phyloP scores from a whole-genome alignment of 2,113 vertebrate species.

The Indri indri region DNA sequence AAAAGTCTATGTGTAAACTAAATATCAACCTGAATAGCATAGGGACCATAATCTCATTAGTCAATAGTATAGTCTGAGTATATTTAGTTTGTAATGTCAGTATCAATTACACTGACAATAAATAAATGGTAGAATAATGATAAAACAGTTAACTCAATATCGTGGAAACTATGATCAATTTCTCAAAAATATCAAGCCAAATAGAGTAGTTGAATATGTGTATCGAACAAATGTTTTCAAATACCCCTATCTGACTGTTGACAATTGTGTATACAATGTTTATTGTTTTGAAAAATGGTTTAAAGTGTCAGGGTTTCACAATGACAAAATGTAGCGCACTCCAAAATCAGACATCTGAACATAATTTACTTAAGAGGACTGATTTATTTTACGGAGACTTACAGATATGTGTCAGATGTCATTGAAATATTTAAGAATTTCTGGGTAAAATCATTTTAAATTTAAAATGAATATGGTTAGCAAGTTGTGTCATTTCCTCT shows the following conservation, averaged over 20 bases:
- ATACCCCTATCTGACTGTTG: neutral
- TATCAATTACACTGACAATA: neutral
- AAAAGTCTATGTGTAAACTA: neutral
- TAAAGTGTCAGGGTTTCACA: neutral
- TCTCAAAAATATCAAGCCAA: neutral
- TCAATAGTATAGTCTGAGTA: neutral
- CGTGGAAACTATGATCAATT: neutral
- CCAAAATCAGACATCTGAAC: neutral
- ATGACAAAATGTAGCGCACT: neutral
- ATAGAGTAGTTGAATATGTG: neutral
- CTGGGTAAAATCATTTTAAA: neutral
- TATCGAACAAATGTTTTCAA: neutral
- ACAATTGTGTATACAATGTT: neutral
- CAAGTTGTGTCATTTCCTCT: neutral
- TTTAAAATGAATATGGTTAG: neutral
- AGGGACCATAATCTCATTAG: neutral
- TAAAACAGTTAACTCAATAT: neutral
- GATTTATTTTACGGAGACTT: neutral
- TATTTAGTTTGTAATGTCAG: neutral
- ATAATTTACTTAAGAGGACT: neutral
- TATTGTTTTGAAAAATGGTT: neutral
- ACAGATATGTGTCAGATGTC: neutral
- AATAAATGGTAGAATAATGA: neutral
- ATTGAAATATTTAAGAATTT: neutral
- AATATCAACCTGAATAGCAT: neutral